phyloP scores from a whole-genome alignment of 1,140 invertebrate genomes.

The Agrilus planipennis region DNA sequence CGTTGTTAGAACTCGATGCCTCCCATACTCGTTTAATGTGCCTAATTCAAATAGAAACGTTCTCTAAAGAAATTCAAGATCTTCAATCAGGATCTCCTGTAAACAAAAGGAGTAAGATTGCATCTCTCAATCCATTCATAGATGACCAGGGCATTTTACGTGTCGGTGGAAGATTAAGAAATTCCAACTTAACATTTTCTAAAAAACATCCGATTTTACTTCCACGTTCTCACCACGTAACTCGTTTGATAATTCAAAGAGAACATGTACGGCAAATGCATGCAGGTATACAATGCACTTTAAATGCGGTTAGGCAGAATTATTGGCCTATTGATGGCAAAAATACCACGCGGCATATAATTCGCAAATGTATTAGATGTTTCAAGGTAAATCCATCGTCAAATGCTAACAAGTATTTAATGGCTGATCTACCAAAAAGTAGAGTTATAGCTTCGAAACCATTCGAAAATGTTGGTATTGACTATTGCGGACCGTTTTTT shows the following conservation, averaged over 20 bases:
- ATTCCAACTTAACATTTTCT: conserved; percentile 17
- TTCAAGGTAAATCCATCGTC: too few relatives aligned
- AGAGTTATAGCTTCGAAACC: too few relatives aligned
- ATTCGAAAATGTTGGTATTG: too few relatives aligned
- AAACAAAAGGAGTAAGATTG: not conserved
- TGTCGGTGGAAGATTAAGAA: conserved; percentile 29
- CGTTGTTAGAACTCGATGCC: not conserved
- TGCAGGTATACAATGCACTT: too few relatives aligned
- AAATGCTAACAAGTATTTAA: too few relatives aligned
- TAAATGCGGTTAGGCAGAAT: too few relatives aligned
- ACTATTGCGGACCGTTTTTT: too few relatives aligned
- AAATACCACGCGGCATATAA: too few relatives aligned
- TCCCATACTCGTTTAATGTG: not conserved
- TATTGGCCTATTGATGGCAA: too few relatives aligned
- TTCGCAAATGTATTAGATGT: too few relatives aligned
- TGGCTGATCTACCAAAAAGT: too few relatives aligned
- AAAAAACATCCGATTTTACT: conserved; percentile 29
- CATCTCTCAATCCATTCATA: conserved; percentile 22
- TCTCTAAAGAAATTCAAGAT: not conserved
- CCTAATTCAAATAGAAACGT: not conserved
- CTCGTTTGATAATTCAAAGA: conserved; percentile 10
- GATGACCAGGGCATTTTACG: conserved; percentile 26
- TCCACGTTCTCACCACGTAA: conserved; percentile 14
- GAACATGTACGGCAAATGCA: conserved; percentile 16
- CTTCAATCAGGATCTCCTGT: not conserved